phyloP scores from a whole-genome alignment of 92 coral and sea anemone genomes.

The Epizoanthus stellaris region DNA sequence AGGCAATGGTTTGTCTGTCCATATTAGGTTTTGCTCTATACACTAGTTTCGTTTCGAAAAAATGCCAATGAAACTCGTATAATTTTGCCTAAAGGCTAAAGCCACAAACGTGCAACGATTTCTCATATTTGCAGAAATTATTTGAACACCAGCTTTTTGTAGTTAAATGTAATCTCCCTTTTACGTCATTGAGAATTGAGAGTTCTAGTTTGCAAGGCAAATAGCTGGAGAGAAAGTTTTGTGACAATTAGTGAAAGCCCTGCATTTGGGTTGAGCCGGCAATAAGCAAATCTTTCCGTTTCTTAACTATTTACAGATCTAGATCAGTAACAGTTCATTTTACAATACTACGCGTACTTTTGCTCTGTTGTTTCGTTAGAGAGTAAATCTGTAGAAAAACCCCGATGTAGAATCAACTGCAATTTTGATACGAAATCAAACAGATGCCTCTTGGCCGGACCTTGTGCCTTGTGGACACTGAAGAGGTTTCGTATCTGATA shows the following conservation, averaged over 20 bases:
- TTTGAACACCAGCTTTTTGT: slow-evolving; percentile 3
- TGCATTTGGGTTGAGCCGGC: neutral
- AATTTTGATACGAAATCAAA: too few relatives aligned
- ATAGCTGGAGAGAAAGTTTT: neutral
- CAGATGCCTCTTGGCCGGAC: too few relatives aligned
- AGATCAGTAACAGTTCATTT: neutral
- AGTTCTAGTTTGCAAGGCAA: neutral
- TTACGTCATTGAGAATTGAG: neutral
- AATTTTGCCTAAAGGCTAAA: slow-evolving; percentile 15
- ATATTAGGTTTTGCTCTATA: neutral
- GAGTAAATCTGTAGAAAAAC: too few relatives aligned
- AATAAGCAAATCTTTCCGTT: slow-evolving; percentile 33
- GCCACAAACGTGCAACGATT: neutral
- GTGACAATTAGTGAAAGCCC: slow-evolving; percentile 15
- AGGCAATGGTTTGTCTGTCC: neutral
- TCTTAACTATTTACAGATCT: slow-evolving; percentile 9
- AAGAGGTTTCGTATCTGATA: too few relatives aligned
- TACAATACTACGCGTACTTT: slow-evolving; percentile 1
- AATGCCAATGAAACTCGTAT: neutral
- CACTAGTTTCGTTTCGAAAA: neutral
- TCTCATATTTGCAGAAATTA: neutral
- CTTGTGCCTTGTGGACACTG: too few relatives aligned
- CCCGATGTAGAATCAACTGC: too few relatives aligned
- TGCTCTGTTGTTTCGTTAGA: too few relatives aligned
- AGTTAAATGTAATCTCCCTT: slow-evolving; percentile 1